Percentiles rank a stretch among this genome's conserved stretches.
phyloP scores from a whole-genome alignment of 2,797 vertebrate genomes.

The Gymnodraco acuticeps region DNA sequence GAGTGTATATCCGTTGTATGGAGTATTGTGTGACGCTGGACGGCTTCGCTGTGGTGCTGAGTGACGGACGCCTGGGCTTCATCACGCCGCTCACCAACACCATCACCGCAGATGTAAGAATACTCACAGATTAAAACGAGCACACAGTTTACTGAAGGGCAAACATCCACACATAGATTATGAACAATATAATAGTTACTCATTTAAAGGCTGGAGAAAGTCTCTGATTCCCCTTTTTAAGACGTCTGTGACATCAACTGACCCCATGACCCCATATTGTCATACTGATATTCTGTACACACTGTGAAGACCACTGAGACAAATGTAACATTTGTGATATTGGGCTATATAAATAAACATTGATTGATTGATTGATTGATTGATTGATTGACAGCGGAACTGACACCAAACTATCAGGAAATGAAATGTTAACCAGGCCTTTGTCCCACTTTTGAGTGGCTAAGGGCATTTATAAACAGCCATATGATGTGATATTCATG shows the following conservation, averaged over 20 bases:
- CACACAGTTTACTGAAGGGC: conserved; percentile 24
- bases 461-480: neutral
- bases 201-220: neutral
- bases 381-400: neutral
- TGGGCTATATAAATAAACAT: too few species aligned
- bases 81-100: conserved; percentile 93
- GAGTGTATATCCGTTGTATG: conserved; percentile 91
- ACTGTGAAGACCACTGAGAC: too few species aligned
- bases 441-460: neutral
- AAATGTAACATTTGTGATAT: too few species aligned
- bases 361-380: too few species aligned
- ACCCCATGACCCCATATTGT: too few species aligned
- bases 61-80: conserved; percentile 95
- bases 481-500: neutral
- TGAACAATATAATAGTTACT: neutral
- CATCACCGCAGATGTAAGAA: conserved; percentile 92
- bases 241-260: neutral
- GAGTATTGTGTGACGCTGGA: conserved; percentile 96
- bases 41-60: conserved; percentile 97
- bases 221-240: neutral
- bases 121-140: neutral
- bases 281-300: too few species aligned
- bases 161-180: conserved; percentile 39
- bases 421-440: neutral
- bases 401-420: neutral